Percentiles rank a stretch among this genome's conserved stretches.
These are phyloP conservation scores for Metopolophium dirhodum DNA, from an alignment of 1,140 invertebrate genomes.

Conservation along the genomic window DNA sequence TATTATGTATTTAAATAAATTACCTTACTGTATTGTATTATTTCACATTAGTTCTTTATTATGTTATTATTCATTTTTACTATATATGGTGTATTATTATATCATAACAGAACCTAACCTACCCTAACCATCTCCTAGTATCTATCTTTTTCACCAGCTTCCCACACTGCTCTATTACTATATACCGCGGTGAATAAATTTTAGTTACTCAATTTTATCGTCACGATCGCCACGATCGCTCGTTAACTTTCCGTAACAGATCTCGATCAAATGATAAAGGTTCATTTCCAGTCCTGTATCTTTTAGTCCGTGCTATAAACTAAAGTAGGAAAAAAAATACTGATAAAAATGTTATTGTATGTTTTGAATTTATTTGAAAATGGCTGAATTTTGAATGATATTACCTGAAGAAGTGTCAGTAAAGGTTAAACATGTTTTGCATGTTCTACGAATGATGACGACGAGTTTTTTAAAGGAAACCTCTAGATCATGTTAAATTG, in stretches of 20 bases:
- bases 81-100: not conserved
- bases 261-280: too few relatives aligned
- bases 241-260: too few relatives aligned
- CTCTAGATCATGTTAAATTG: constrained; percentile 5
- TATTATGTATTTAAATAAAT: not conserved
- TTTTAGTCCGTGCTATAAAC: too few relatives aligned
- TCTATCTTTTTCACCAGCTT: too few relatives aligned
- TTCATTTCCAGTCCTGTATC: too few relatives aligned
- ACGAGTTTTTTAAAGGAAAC: not conserved
- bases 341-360: not conserved
- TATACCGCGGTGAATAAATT: too few relatives aligned
- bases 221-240: too few relatives aligned
- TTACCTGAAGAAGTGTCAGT: not conserved
- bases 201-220: too few relatives aligned
- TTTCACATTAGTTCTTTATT: not conserved
- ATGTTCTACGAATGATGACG: not conserved
- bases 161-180: too few relatives aligned
- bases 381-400: not conserved
- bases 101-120: too few relatives aligned
- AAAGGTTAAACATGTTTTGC: not conserved
- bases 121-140: too few relatives aligned
- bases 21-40: not conserved
- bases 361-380: not conserved
- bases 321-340: not conserved
- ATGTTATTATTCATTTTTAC: not conserved